Percentiles rank a stretch among this genome's conserved stretches.
phyloP scores from a whole-genome alignment of 2,888 invertebrate species.

The Falcaria lacertinaria region DNA sequence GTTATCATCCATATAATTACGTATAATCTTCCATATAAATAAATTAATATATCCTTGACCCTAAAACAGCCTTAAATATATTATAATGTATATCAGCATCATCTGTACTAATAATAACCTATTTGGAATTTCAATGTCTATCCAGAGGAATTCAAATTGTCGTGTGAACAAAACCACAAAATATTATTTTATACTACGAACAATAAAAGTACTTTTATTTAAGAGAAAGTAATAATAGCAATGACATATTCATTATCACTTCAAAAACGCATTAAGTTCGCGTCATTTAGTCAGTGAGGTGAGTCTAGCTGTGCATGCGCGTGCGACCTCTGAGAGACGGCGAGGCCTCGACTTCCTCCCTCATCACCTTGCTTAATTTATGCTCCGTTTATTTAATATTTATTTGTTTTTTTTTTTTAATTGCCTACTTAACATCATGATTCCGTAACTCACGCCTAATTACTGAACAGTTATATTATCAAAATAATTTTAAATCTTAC shows the following conservation, averaged over 20 bases:
- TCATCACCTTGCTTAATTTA: constrained; percentile 44
- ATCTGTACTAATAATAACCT: too few species aligned
- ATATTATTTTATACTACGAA: constrained; percentile 7
- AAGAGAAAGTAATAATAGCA: constrained; percentile 21
- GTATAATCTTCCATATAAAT: too few species aligned
- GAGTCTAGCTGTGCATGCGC: constrained; percentile 27
- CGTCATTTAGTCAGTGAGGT: constrained; percentile 42
- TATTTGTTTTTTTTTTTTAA: constrained; percentile 5
- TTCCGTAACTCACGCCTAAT: neutral
- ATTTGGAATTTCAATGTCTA: too few species aligned
- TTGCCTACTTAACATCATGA: neutral
- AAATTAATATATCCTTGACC: too few species aligned
- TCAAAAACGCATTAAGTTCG: constrained; percentile 31
- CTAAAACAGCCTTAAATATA: too few species aligned
- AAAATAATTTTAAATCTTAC: neutral
- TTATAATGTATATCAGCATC: too few species aligned
- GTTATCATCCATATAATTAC: too few species aligned
- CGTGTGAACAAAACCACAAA: neutral
- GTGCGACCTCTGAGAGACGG: constrained; percentile 40
- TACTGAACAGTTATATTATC: neutral
- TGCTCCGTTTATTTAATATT: constrained; percentile 25
- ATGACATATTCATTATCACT: constrained; percentile 27
- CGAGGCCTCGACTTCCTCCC: constrained; percentile 63
- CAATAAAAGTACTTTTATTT: too few species aligned
- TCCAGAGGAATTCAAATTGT: neutral